These are phyloP conservation scores for Hirtodrosophila duncani DNA, from an alignment of 2,888 invertebrate genomes.

Conservation along the genomic window DNA sequence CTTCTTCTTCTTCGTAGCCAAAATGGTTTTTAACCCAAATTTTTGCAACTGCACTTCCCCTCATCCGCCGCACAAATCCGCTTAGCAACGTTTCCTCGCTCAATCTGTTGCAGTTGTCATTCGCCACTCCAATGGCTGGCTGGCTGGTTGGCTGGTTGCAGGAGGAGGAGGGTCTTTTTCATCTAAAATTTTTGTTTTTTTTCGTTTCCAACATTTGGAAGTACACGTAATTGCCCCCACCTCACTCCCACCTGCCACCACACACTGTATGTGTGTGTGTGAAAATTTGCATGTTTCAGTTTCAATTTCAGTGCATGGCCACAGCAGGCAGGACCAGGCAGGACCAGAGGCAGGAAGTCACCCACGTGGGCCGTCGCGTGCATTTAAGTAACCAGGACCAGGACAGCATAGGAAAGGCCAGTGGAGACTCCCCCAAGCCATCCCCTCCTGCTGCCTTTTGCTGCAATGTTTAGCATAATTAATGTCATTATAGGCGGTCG, in stretches of 20 bases:
- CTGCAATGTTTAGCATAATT: conserved; percentile 54
- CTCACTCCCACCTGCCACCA: conserved; percentile 27
- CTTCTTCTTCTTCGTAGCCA: conserved; percentile 32
- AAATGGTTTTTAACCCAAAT: conserved; percentile 62
- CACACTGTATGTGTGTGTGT: conserved; percentile 48
- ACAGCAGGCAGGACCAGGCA: conserved; percentile 13
- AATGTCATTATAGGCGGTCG: conserved; percentile 61
- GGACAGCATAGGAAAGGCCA: not conserved
- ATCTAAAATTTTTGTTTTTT: no score
- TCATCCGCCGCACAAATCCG: conserved; percentile 44
- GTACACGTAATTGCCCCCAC: conserved; percentile 24
- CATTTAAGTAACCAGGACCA: conserved; percentile 13
- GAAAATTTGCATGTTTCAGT: conserved; percentile 61
- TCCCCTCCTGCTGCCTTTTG: not conserved
- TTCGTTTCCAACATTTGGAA: no score
- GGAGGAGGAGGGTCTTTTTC: no score
- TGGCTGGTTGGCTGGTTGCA: no score
- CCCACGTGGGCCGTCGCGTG: conserved; percentile 7
- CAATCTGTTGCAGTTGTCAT: no score
- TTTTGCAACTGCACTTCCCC: conserved; percentile 41
- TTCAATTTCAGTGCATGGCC: conserved; percentile 14
- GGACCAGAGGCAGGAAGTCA: conserved; percentile 29
- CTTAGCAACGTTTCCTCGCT: conserved; percentile 29
- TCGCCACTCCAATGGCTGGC: no score
- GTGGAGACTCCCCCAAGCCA: not conserved